Evolutionary conservation across 1,140 invertebrate species (phyloP).

Genomic region (Hypothenemus hampei): DNA sequence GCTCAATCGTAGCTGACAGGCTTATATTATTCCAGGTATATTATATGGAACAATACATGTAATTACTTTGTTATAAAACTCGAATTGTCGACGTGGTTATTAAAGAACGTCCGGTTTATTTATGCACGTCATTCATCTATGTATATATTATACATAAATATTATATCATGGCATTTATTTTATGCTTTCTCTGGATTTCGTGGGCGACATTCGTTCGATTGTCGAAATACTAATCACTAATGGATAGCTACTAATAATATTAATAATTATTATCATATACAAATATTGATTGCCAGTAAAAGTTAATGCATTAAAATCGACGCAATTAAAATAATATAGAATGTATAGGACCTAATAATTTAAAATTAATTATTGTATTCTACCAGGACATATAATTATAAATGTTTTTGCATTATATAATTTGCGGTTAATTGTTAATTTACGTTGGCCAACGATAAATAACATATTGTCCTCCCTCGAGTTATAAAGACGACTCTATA

Average conservation of each 20-base stretch:
- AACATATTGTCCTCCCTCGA: too few relatives aligned
- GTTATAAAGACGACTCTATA: too few relatives aligned
- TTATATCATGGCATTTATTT: too few relatives aligned
- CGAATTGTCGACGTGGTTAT: constrained; percentile 3
- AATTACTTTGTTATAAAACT: constrained; percentile 22
- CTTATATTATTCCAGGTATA: constrained; percentile 4
- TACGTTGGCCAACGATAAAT: too few relatives aligned
- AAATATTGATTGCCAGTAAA: constrained; percentile 26
- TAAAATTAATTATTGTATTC: constrained; percentile 26
- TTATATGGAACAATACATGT: constrained; percentile 10
- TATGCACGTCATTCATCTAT: too few relatives aligned
- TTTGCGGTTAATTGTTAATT: constrained; percentile 16
- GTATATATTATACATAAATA: too few relatives aligned
- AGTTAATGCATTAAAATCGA: constrained; percentile 29
- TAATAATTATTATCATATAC: constrained; percentile 23
- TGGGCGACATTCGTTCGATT: too few relatives aligned
- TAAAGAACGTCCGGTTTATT: too few relatives aligned
- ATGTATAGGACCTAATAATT: constrained; percentile 23
- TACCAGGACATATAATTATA: constrained; percentile 24
- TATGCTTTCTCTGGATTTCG: too few relatives aligned
- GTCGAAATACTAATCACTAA: too few relatives aligned
- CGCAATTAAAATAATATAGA: constrained; percentile 28
- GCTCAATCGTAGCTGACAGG: too few relatives aligned
- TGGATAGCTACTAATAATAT: constrained; percentile 1
- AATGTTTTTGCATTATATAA: constrained; percentile 22